These are phyloP conservation scores for Sarcophaga rosellei DNA, from an alignment of 2,888 invertebrate genomes.

Conservation along the genomic window DNA sequence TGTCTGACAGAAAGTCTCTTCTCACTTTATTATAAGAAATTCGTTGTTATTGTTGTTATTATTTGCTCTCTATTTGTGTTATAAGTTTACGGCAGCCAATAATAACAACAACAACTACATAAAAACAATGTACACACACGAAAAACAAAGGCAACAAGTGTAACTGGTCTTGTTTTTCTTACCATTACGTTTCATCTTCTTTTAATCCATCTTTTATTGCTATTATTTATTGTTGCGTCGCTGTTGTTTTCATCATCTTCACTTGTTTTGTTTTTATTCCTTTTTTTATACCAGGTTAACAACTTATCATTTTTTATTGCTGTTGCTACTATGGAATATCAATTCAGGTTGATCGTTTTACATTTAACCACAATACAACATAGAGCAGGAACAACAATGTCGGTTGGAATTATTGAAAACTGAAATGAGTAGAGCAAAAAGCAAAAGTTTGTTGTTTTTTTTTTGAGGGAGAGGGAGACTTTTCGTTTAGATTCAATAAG, in stretches of 20 bases:
- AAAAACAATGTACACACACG: neutral
- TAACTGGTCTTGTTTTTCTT: constrained; percentile 62
- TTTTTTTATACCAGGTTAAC: constrained; percentile 55
- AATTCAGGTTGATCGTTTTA: constrained; percentile 43
- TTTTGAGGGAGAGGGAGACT: too few species aligned
- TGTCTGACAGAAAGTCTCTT: constrained; percentile 15
- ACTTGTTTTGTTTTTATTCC: constrained; percentile 28
- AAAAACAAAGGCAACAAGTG: constrained; percentile 54
- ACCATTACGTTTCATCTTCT: constrained; percentile 52
- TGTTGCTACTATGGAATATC: constrained; percentile 17
- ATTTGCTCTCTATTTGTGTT: constrained; percentile 22
- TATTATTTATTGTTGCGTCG: constrained; percentile 7
- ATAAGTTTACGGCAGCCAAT: constrained; percentile 28
- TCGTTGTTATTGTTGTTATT: constrained; percentile 6
- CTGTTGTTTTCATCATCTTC: constrained; percentile 1
- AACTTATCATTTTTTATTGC: constrained; percentile 31
- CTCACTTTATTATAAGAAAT: neutral
- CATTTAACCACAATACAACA: neutral
- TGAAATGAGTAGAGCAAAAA: neutral
- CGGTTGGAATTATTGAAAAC: neutral
- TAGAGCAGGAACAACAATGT: neutral
- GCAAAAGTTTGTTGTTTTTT: too few species aligned
- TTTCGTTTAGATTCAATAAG: neutral
- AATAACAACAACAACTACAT: constrained; percentile 22
- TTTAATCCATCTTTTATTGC: constrained; percentile 24